These are phyloP conservation scores for Formica aserva DNA, from an alignment of 2,888 invertebrate genomes.

Conservation along the genomic window DNA sequence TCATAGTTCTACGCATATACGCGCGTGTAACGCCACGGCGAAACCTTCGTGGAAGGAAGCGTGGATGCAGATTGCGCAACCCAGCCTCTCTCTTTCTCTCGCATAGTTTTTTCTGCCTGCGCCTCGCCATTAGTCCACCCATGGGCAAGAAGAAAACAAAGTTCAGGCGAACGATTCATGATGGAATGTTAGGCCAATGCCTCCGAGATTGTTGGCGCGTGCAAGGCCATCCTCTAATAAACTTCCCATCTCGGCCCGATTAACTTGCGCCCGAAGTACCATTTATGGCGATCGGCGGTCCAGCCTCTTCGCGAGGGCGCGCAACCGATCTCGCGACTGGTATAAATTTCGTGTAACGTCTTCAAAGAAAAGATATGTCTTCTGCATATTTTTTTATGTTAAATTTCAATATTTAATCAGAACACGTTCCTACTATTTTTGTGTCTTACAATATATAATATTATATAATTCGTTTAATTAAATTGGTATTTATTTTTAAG, in stretches of 20 bases:
- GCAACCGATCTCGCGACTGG: neutral
- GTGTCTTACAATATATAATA: neutral
- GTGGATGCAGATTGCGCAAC: slow-evolving; percentile 65
- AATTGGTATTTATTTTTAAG: neutral
- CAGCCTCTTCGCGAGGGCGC: slow-evolving; percentile 3
- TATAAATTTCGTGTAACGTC: neutral
- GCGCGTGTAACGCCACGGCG: slow-evolving; percentile 1
- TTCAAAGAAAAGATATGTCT: neutral
- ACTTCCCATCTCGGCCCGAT: slow-evolving; percentile 60
- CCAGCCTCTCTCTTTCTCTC: slow-evolving; percentile 2
- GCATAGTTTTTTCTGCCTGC: slow-evolving; percentile 26
- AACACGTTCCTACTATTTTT: neutral
- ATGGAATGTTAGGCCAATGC: slow-evolving; percentile 77
- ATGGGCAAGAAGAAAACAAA: slow-evolving; percentile 61
- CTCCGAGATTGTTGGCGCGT: slow-evolving; percentile 75
- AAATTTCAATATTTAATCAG: neutral
- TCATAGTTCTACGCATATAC: slow-evolving; percentile 17
- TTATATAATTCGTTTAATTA: neutral
- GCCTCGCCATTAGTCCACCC: slow-evolving; percentile 50
- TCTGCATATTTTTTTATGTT: neutral
- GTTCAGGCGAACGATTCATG: slow-evolving; percentile 57
- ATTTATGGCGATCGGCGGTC: slow-evolving; percentile 45
- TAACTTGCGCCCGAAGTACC: slow-evolving; percentile 52
- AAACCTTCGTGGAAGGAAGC: slow-evolving; percentile 46
- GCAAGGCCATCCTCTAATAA: slow-evolving; percentile 75